Conservation (phyloP, 2,113 vertebrate species). For the Cheirogaleus medius region DNA sequence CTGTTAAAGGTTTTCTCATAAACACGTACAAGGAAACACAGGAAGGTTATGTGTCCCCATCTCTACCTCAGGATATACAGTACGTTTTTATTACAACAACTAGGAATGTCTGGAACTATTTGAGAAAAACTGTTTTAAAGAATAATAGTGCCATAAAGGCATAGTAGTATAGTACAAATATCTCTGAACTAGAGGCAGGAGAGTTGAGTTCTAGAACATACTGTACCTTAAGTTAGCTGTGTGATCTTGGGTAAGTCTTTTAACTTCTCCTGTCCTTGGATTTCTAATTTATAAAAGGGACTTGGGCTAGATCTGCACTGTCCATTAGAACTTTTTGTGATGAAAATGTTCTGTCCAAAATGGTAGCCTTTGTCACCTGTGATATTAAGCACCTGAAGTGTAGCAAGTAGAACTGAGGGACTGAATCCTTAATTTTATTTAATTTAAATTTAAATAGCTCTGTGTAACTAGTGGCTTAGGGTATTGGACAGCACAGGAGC, state of each 20-base stretch:
- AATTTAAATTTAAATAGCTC: neutral
- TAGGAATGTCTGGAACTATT: neutral
- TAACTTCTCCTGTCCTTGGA: neutral
- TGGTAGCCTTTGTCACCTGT: neutral
- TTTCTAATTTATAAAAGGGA: constrained; percentile 5
- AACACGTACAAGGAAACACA: neutral
- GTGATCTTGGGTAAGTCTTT: neutral
- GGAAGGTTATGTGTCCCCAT: neutral
- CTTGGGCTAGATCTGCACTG: neutral
- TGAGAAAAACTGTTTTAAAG: neutral
- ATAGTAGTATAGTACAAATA: neutral
- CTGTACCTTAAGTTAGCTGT: neutral
- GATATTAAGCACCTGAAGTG: neutral
- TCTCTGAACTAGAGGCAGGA: neutral
- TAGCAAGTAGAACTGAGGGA: neutral
- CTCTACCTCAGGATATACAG: neutral
- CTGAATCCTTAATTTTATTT: neutral
- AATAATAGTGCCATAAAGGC: neutral
- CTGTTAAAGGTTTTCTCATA: neutral
- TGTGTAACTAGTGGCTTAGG: neutral
- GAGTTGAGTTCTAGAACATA: neutral
- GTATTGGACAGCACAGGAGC: neutral
- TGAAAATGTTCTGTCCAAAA: neutral
- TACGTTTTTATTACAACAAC: neutral
- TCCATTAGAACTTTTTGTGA: neutral